Evolutionary conservation across 1,140 invertebrate genomes (phyloP).

Genomic region (Ctenoplectra terminalis): DNA sequence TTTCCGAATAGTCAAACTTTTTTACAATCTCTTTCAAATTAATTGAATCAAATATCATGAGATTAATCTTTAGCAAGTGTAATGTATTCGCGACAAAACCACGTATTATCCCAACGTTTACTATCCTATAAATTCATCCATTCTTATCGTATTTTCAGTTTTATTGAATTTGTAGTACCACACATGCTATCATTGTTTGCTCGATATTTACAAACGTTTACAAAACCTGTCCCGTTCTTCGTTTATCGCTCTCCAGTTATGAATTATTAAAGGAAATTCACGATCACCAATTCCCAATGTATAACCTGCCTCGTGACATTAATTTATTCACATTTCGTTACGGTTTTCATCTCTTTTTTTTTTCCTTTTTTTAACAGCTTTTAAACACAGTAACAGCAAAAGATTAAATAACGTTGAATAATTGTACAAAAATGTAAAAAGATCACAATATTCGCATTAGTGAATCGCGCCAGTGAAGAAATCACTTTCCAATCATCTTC

Average conservation of each 20-base stretch:
- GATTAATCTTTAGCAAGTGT: too few relatives aligned
- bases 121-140: neutral
- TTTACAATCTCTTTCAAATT: too few relatives aligned
- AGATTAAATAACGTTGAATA: neutral
- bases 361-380: too few relatives aligned
- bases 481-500: conserved; percentile 1
- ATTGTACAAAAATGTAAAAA: neutral
- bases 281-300: neutral
- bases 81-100: neutral
- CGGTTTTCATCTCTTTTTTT: neutral
- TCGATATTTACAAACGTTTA: conserved; percentile 13
- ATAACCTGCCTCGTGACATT: neutral
- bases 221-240: neutral
- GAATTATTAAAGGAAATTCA: neutral
- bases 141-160: neutral
- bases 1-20: too few relatives aligned
- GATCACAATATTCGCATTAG: neutral
- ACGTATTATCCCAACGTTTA: neutral
- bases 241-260: neutral
- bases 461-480: neutral
- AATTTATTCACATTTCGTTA: neutral
- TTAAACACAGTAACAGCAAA: neutral
- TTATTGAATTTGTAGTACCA: neutral
- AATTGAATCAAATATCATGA: too few relatives aligned
- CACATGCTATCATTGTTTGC: neutral